Percentiles rank a stretch among this genome's conserved stretches.
Conservation (phyloP, 1,140 invertebrate species). For the Megalopta genalis region DNA sequence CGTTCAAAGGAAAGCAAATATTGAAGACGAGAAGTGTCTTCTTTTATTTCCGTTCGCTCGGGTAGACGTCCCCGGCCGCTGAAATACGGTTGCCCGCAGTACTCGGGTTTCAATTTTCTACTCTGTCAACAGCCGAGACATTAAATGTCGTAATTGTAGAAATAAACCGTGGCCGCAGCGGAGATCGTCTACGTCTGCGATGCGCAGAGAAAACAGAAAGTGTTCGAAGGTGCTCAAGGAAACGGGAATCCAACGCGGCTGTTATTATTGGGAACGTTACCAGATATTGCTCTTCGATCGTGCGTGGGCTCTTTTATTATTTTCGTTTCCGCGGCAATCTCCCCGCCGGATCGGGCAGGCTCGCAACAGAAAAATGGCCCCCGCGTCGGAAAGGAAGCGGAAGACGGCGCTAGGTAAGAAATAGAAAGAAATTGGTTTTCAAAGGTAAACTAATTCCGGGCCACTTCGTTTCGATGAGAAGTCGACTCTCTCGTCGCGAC, state of each 20-base stretch:
- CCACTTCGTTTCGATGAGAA: conserved; percentile 53
- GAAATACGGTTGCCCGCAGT: too few species aligned
- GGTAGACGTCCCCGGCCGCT: too few species aligned
- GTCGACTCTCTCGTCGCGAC: background rate
- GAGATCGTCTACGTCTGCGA: background rate
- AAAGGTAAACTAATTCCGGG: conserved; percentile 67
- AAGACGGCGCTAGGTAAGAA: conserved; percentile 44
- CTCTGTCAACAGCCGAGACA: background rate
- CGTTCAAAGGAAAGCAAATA: too few species aligned
- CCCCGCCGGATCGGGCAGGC: background rate
- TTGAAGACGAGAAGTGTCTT: too few species aligned
- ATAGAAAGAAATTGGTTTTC: conserved; percentile 63
- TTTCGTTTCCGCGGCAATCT: conserved; percentile 59
- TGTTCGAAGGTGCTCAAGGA: background rate
- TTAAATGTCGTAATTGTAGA: background rate
- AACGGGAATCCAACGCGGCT: conserved; percentile 10
- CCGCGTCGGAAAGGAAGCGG: conserved; percentile 51
- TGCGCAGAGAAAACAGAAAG: conserved; percentile 1
- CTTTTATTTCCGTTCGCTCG: too few species aligned
- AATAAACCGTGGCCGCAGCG: background rate
- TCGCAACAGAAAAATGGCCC: conserved; percentile 41
- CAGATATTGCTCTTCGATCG: conserved; percentile 43
- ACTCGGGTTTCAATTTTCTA: background rate
- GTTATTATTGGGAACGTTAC: conserved; percentile 26
- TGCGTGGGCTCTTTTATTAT: conserved; percentile 61